Conservation (phyloP, 2,797 vertebrate species). For the Mus spretus region DNA sequence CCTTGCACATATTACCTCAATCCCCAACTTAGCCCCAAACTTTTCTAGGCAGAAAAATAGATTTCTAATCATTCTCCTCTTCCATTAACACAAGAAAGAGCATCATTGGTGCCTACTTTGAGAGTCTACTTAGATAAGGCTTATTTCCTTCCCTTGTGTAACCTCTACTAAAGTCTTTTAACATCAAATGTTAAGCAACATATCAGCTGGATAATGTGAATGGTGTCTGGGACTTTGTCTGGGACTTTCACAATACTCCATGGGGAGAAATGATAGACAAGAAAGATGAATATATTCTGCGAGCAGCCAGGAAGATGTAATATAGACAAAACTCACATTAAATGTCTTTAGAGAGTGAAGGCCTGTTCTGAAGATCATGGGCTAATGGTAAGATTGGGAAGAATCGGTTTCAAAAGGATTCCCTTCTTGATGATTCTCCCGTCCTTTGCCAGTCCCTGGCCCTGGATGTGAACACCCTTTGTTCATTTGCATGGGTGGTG, state of each 20-base stretch:
- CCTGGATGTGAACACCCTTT: background rate
- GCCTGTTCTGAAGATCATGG: background rate
- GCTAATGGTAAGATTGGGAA: background rate
- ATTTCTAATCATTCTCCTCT: background rate
- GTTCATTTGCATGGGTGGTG: background rate
- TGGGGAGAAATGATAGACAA: background rate
- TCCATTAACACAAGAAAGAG: background rate
- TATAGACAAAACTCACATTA: background rate
- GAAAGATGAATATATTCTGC: background rate
- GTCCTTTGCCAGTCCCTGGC: background rate
- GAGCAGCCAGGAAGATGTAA: background rate
- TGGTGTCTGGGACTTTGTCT: background rate
- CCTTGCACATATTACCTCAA: rapidly evolving
- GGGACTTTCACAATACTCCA: background rate
- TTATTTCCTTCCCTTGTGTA: background rate
- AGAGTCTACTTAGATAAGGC: background rate
- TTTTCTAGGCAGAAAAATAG: background rate
- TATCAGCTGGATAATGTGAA: background rate
- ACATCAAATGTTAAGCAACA: background rate
- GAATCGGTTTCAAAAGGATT: background rate
- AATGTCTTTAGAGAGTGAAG: background rate
- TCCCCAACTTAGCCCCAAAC: background rate
- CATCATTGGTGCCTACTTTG: rapidly evolving
- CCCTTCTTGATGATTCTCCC: background rate
- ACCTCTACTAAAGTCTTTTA: background rate